phyloP scores from a whole-genome alignment of 2,113 vertebrate species.

The Pantherophis guttatus region DNA sequence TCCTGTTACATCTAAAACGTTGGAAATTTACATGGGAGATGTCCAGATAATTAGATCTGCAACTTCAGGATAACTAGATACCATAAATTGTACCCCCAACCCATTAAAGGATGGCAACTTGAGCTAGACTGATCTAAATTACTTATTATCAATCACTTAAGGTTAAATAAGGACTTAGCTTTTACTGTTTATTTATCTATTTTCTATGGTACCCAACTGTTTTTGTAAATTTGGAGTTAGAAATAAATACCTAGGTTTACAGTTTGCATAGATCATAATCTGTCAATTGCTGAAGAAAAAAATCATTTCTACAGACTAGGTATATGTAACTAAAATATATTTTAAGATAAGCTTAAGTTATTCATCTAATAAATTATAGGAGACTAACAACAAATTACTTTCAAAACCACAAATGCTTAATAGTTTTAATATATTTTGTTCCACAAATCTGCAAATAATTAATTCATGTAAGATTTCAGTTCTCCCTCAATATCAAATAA shows the following conservation, averaged over 20 bases:
- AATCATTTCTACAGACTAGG: not conserved
- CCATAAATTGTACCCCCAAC: not conserved
- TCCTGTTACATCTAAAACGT: not conserved
- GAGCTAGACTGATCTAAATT: not conserved
- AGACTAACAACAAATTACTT: not conserved
- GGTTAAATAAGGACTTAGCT: not conserved
- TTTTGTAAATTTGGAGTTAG: not conserved
- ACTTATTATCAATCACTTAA: not conserved
- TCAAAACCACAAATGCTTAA: not conserved
- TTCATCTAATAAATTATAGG: conserved; percentile 11
- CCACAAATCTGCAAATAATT: not conserved
- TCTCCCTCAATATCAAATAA: not conserved
- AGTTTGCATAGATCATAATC: not conserved
- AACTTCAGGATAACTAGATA: not conserved
- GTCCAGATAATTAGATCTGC: not conserved
- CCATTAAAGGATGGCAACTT: not conserved
- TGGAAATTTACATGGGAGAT: not conserved
- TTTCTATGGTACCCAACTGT: not conserved
- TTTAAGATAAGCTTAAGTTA: not conserved
- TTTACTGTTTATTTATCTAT: not conserved
- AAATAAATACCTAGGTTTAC: not conserved
- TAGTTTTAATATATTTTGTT: not conserved
- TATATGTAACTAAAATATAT: not conserved
- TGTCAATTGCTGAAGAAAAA: not conserved
- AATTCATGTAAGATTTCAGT: not conserved